Base-by-base conservation (phyloP, 2,113 vertebrate genomes). In the Acrocephalus arundinaceus region DNA sequence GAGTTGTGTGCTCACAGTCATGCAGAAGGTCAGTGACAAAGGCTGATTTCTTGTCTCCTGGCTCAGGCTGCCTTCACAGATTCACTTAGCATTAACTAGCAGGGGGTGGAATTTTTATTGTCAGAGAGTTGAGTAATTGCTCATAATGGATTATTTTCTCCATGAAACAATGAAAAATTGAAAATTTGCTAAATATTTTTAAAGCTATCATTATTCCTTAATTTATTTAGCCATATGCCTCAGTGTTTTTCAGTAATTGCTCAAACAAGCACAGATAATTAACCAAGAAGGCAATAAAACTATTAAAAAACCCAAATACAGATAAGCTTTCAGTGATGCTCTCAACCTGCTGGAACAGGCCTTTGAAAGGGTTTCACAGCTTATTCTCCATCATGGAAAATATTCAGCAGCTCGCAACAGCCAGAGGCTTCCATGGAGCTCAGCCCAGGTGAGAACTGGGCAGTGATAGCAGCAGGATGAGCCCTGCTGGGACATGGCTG, bases 151-250 rank as follows among this genome's bases (percentile, higher is more conserved):
- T 75, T 0, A 74, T 93, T 95, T 93, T 93, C 59, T 95, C 51
- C 31, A 17, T 67, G 63, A 82, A 95, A 87, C 77, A 37, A 2
- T 87, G 61, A 86, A 96, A 93, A 96, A 89, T 19, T 46, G 51
- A 74, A 92, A 85, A 89, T 49, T 46, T 76, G 46, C 33, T 61
- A 52, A 79, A 70, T 58, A 23, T 11, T 62, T 92, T 86, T 89
- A 94, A 75, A 66, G 66, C 49, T 87, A 15, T 73, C 49, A 39
- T 95, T 96, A 59, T 74, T 95, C 51, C 80, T 95, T 93, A 87
- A 92, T 94, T 96, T 85, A 84, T 96, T 93, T 93, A 91, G 78
- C 89, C 74, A 49, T 87, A 70, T 87, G 67, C 52, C 76, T 92
- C 59, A 68, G 48, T 2, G 1, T 91, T 94, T 93, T 85, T 84